Percentiles rank a stretch among this genome's conserved stretches.
phyloP scores from a whole-genome alignment of 92 coral and sea anemone genomes.

The Chrysogorgia sp. region DNA sequence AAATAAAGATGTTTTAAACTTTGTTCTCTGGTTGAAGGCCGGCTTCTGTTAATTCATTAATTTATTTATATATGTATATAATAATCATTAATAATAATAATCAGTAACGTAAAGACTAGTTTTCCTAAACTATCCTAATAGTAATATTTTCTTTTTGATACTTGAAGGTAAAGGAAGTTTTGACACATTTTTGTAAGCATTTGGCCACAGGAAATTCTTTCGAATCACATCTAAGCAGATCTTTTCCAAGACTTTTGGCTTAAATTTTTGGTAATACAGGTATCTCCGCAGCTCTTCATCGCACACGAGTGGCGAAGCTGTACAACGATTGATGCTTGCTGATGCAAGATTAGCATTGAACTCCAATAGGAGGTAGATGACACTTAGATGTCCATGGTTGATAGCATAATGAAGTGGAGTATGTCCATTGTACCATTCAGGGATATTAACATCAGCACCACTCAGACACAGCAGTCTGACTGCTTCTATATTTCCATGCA shows the following conservation, averaged over 20 bases:
- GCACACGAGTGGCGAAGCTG: neutral
- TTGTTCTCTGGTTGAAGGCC: no score
- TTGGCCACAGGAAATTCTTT: constrained; percentile 22
- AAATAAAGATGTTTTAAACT: no score
- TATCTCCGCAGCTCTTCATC: constrained; percentile 17
- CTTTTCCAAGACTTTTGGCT: constrained; percentile 22
- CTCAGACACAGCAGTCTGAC: constrained; percentile 66
- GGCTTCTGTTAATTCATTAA: no score
- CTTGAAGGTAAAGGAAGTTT: constrained; percentile 14
- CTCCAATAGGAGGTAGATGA: constrained; percentile 55
- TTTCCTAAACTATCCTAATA: neutral
- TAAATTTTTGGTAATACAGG: neutral
- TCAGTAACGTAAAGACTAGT: neutral
- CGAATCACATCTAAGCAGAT: constrained; percentile 35
- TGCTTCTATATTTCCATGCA: constrained; percentile 62
- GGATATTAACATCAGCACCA: constrained; percentile 73
- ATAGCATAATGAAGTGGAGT: constrained; percentile 87
- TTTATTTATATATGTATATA: no score
- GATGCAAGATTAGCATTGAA: constrained; percentile 22
- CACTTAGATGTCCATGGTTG: constrained; percentile 57
- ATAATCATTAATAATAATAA: no score
- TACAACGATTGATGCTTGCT: neutral
- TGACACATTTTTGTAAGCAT: constrained; percentile 18
- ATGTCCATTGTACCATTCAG: constrained; percentile 77
- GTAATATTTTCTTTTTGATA: constrained; percentile 21